phyloP scores from a whole-genome alignment of 2,797 vertebrate genomes.

The Pseudocheirus occidentalis region DNA sequence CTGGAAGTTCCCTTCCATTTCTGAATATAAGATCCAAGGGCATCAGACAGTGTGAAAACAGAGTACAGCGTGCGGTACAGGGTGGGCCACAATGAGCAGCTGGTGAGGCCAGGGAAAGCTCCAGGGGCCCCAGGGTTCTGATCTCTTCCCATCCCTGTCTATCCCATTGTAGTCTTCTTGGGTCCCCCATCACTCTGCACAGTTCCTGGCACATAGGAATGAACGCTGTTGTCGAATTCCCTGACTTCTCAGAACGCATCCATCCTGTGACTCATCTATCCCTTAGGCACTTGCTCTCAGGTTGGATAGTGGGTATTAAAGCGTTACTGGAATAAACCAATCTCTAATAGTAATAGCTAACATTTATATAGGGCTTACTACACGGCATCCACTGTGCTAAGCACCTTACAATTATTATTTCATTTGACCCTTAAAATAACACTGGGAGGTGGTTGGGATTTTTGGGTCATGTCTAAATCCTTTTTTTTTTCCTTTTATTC shows the following conservation, averaged over 20 bases:
- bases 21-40: background rate
- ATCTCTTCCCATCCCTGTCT: background rate
- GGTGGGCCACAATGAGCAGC: background rate
- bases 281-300: background rate
- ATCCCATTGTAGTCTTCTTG: background rate
- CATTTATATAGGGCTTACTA: background rate
- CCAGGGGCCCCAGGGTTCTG: background rate
- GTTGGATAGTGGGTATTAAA: background rate
- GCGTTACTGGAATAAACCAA: background rate
- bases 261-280: background rate
- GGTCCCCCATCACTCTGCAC: background rate
- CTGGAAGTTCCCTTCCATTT: background rate
- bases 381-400: background rate
- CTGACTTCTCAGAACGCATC: background rate
- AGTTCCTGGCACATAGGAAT: background rate
- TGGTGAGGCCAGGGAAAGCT: background rate
- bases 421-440: background rate
- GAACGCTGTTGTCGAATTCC: background rate
- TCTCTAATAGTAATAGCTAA: too few species aligned
- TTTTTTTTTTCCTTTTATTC: background rate
- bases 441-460: background rate
- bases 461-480: background rate
- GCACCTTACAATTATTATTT: background rate
- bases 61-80: background rate
- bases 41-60: background rate